Evolutionary conservation across 2,888 invertebrate genomes (phyloP).

Genomic region (Emmelina monodactyla): DNA sequence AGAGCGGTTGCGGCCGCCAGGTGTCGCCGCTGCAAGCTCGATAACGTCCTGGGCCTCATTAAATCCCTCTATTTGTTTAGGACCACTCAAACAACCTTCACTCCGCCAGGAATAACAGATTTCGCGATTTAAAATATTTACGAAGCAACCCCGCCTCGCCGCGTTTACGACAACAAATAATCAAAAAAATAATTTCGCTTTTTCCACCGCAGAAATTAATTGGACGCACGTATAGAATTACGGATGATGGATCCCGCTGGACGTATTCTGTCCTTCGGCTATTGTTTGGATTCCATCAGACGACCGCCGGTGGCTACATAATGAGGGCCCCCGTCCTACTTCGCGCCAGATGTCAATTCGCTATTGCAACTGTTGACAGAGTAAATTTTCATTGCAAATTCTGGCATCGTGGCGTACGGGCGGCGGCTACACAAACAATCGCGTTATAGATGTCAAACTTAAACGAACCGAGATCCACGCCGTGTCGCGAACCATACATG

Average conservation of each 20-base stretch:
- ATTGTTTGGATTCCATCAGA: too few relatives aligned
- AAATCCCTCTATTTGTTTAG: constrained; percentile 58
- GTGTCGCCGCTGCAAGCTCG: constrained; percentile 4
- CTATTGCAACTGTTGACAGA: constrained; percentile 47
- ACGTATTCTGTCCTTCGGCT: too few relatives aligned
- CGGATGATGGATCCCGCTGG: too few relatives aligned
- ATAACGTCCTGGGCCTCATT: constrained; percentile 39
- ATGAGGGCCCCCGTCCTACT: not conserved
- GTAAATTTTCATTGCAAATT: constrained; percentile 62
- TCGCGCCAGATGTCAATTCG: constrained; percentile 36
- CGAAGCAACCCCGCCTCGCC: constrained; percentile 23
- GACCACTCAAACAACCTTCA: constrained; percentile 52
- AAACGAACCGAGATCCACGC: constrained; percentile 60
- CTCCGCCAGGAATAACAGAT: constrained; percentile 48
- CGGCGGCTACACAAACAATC: constrained; percentile 46
- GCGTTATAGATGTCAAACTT: constrained; percentile 60
- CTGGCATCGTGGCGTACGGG: constrained; percentile 37
- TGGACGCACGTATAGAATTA: too few relatives aligned
- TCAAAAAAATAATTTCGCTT: too few relatives aligned
- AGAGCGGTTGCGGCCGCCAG: not conserved
- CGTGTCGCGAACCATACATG: constrained; percentile 23
- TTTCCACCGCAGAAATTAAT: too few relatives aligned
- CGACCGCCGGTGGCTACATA: too few relatives aligned
- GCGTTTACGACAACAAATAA: constrained; percentile 48
- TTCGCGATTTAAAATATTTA: constrained; percentile 59